Percentiles rank a stretch among this genome's conserved stretches.
phyloP scores from a whole-genome alignment of 2,113 vertebrate genomes.

The Micronycteris hirsuta region DNA sequence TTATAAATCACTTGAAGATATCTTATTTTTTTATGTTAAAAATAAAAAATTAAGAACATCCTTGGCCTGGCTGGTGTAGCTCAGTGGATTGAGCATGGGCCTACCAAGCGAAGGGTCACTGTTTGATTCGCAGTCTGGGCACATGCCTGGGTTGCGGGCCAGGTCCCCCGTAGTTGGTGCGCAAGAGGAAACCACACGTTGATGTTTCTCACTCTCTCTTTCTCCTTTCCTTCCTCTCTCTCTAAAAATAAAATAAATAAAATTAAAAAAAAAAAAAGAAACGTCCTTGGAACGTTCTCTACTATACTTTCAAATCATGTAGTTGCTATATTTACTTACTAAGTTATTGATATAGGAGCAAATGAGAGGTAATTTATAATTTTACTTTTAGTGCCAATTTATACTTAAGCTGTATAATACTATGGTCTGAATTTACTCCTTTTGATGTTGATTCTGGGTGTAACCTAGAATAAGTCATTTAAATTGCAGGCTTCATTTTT shows the following conservation, averaged over 20 bases:
- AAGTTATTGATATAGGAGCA: neutral
- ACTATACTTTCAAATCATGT: neutral
- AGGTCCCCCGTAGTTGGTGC: no score
- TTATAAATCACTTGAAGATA: neutral
- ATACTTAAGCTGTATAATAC: neutral
- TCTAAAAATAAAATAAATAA: no score
- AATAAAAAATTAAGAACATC: neutral
- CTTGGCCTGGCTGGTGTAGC: neutral
- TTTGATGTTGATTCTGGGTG: neutral
- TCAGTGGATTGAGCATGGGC: no score
- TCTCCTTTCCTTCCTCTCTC: no score
- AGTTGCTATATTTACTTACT: neutral
- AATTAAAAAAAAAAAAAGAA: neutral
- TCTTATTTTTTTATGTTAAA: neutral
- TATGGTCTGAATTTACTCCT: neutral
- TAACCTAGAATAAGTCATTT: neutral
- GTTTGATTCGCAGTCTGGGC: no score
- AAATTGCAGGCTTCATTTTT: neutral
- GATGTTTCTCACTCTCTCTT: no score
- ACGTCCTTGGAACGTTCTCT: neutral
- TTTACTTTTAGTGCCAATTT: neutral
- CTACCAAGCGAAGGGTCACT: no score
- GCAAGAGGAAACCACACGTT: no score
- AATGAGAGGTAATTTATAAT: neutral
- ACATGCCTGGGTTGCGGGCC: no score